A percentile compares a stretch with the other conserved stretches of the same genome.
Conservation (phyloP, 30 jellyfish, hydroid and myxozoan genomes). For the Hydractinia symbiolongicarpus region DNA sequence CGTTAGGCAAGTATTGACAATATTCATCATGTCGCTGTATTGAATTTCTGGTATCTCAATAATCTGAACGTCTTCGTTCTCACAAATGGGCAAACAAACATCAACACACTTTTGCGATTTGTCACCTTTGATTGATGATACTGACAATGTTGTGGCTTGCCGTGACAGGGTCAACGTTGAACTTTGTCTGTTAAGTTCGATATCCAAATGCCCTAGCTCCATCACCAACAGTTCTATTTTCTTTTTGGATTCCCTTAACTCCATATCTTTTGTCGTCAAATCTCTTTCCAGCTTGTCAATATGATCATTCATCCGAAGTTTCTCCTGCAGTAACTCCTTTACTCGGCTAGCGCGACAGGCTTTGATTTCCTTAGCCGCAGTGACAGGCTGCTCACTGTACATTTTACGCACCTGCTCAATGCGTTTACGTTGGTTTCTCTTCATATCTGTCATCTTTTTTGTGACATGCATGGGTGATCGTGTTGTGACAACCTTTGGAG, state of each 20-base stretch:
- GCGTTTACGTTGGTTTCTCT: conserved; percentile 19
- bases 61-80: conserved; percentile 27
- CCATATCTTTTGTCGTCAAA: conserved; percentile 14
- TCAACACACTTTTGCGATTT: conserved; percentile 16
- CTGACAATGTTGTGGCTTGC: not conserved
- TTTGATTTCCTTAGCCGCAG: conserved; percentile 32
- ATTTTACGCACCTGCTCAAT: conserved; percentile 18
- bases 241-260: conserved; percentile 10
- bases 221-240: conserved; percentile 19
- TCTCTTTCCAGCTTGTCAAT: conserved; percentile 14
- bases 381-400: conserved; percentile 16
- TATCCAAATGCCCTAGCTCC: conserved; percentile 27
- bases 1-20: conserved; percentile 6
- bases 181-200: not conserved
- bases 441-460: conserved; percentile 21
- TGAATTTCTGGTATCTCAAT: conserved; percentile 39
- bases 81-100: conserved; percentile 22
- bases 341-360: conserved; percentile 31
- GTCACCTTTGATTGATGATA: not conserved
- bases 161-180: not conserved
- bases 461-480: conserved; percentile 23
- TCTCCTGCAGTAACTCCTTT: conserved; percentile 34
- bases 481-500: conserved; percentile 4
- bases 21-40: conserved; percentile 22
- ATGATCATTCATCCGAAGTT: conserved; percentile 13